A percentile compares a stretch with the other conserved stretches of the same genome.
Evolutionary conservation across 2,797 vertebrate genomes (phyloP).

Genomic region (Ctenopoma kingsleyae): DNA sequence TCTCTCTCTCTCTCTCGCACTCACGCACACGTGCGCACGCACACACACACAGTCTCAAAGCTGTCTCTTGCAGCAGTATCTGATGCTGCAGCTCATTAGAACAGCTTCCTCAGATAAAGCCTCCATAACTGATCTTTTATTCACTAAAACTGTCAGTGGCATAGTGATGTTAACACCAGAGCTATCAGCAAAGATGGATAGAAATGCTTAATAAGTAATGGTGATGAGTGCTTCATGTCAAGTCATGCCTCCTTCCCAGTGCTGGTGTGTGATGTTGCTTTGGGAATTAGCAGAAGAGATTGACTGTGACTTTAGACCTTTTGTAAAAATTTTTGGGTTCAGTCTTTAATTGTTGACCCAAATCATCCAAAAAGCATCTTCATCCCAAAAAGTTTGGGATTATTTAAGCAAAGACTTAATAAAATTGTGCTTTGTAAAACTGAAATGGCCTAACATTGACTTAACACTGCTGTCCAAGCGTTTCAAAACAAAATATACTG

Average conservation of each 20-base stretch:
- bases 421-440: no score
- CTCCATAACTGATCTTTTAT: slow-evolving; percentile 70
- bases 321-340: background rate
- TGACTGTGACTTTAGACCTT: slow-evolving; percentile 14
- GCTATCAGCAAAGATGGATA: slow-evolving; percentile 37
- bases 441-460: no score
- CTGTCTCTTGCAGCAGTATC: slow-evolving; percentile 40
- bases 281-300: slow-evolving; percentile 4
- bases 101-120: slow-evolving; percentile 63
- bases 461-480: no score
- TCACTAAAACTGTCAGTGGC: slow-evolving; percentile 56
- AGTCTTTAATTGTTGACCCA: background rate
- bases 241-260: background rate
- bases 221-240: slow-evolving; percentile 18
- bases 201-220: slow-evolving; percentile 48
- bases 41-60: slow-evolving; percentile 12
- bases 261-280: slow-evolving; percentile 16
- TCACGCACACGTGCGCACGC: background rate
- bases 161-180: slow-evolving; percentile 40
- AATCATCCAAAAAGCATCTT: background rate
- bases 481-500: no score
- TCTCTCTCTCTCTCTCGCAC: background rate
- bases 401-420: no score
- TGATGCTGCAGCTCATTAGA: slow-evolving; percentile 68
- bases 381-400: no score